Base-by-base conservation (phyloP, 2,888 invertebrate genomes). In the Gastracanthus pulcherrimus region DNA sequence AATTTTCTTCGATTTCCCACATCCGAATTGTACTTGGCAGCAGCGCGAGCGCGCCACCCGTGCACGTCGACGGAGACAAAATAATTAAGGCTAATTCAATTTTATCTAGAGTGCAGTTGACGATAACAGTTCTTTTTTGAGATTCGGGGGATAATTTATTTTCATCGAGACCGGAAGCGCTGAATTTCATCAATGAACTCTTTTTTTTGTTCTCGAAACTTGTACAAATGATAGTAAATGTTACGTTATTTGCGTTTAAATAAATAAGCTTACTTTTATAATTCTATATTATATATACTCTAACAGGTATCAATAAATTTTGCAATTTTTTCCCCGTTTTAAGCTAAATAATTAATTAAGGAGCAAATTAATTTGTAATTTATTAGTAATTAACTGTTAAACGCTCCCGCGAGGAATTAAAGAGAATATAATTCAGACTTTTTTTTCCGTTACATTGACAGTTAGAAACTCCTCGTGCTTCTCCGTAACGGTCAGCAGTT, bases 381-480 rank as follows among this genome's bases (percentile, higher is more conserved):
- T 19, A 69, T 19, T 19, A 45, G 69, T n/a, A 19, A 41, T 70
- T 62, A 51, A 62, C 62, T n/a, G 60, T 51, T 70, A 36, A 62
- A n/a, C 23, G 11, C 38, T 23, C 36, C 9, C 5, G 7, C 23
- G 36, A 11, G 60, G 5, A 26, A 38, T 19, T 19, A 26, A 38
- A 51, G 58, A 31, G 23, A 45, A 60, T 34, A 23, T 41, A 60
- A 76, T 45, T 58, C 67, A 67, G 41, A 23, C 23, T 36, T 13
- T 67, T 74, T 72, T 76, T 34, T 60, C 76, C 76, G 80, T 76
- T 80, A 76, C 6, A 34, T 71, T 55, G 69, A 80, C 76, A 71
- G 64, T 76, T 76, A 71, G 55, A 51, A 64, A 64, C 55, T 80
- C 36, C 29, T 31, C n/a, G 45, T 31, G 29, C 55, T 36, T 29